A percentile compares a stretch with the other conserved stretches of the same genome.
phyloP scores from a whole-genome alignment of 2,888 invertebrate genomes.

The Stenichneumon culpator region DNA sequence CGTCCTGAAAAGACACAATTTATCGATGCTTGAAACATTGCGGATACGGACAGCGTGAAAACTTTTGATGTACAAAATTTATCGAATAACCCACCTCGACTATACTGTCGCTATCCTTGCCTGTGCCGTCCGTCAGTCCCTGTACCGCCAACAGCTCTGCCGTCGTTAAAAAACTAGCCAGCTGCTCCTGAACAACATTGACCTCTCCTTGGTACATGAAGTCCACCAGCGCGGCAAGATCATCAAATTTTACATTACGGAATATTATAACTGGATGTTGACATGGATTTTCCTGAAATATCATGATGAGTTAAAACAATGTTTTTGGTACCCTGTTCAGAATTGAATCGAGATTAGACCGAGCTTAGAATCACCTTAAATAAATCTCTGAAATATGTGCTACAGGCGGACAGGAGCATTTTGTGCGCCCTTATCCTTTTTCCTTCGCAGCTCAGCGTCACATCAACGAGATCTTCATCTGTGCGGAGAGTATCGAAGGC shows the following conservation, averaged over 20 bases:
- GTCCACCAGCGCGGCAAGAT: slow-evolving; percentile 91
- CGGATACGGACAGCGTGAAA: neutral
- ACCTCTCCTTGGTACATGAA: slow-evolving; percentile 95
- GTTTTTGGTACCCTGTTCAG: neutral
- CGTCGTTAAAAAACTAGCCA: slow-evolving; percentile 92
- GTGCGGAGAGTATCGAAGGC: slow-evolving; percentile 90
- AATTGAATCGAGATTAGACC: neutral
- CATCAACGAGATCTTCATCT: slow-evolving; percentile 91
- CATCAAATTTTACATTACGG: slow-evolving; percentile 92
- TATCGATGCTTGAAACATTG: neutral
- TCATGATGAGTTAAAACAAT: slow-evolving; percentile 19
- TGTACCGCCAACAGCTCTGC: slow-evolving; percentile 92
- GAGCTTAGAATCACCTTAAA: slow-evolving; percentile 82
- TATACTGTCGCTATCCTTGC: slow-evolving; percentile 83
- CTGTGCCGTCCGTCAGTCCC: slow-evolving; percentile 89
- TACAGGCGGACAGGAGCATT: slow-evolving; percentile 94
- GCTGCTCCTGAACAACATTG: slow-evolving; percentile 92
- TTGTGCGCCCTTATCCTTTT: slow-evolving; percentile 94
- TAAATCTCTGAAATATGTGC: slow-evolving; percentile 90
- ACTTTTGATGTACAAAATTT: neutral
- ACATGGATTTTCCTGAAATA: slow-evolving; percentile 91
- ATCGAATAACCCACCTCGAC: slow-evolving; percentile 76
- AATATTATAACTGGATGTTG: slow-evolving; percentile 93
- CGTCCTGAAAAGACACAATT: slow-evolving; percentile 76
- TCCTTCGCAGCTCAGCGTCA: slow-evolving; percentile 94